These are phyloP conservation scores for Protaetia brevitarsis DNA, from an alignment of 1,140 invertebrate genomes.

Conservation along the genomic window DNA sequence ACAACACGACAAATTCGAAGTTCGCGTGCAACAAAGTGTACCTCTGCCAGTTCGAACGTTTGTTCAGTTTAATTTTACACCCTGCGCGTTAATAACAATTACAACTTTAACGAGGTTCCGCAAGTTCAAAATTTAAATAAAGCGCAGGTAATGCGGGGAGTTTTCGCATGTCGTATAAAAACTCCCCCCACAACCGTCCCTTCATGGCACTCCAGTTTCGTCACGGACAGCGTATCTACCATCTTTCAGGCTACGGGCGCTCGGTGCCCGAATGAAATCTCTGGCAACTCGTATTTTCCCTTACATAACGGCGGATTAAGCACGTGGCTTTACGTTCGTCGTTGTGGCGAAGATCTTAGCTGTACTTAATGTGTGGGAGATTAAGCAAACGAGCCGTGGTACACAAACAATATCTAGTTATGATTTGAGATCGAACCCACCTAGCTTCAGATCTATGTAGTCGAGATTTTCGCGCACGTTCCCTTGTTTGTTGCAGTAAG, in stretches of 20 bases:
- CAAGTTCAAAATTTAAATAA: constrained; percentile 17
- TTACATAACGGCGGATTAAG: neutral
- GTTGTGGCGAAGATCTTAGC: neutral
- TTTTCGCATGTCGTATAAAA: neutral
- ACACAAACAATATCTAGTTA: neutral
- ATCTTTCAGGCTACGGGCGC: too few species aligned
- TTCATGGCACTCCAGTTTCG: too few species aligned
- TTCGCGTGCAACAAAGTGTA: neutral
- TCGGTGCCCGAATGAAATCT: too few species aligned
- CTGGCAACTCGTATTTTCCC: neutral
- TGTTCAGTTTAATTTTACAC: neutral
- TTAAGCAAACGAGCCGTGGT: neutral
- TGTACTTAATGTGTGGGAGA: neutral
- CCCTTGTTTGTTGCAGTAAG: neutral
- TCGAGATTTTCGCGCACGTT: neutral
- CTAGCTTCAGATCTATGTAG: neutral
- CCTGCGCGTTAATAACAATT: constrained; percentile 15
- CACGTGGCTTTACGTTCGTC: neutral
- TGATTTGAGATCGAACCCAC: neutral
- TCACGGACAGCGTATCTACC: too few species aligned
- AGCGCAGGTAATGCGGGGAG: neutral
- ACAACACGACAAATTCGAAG: neutral
- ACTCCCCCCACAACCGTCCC: neutral
- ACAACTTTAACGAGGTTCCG: constrained; percentile 10
- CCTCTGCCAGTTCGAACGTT: neutral